Percentiles rank a stretch among this genome's conserved stretches.
phyloP scores from a whole-genome alignment of 2,888 invertebrate species.

The Diaprepes abbreviatus region DNA sequence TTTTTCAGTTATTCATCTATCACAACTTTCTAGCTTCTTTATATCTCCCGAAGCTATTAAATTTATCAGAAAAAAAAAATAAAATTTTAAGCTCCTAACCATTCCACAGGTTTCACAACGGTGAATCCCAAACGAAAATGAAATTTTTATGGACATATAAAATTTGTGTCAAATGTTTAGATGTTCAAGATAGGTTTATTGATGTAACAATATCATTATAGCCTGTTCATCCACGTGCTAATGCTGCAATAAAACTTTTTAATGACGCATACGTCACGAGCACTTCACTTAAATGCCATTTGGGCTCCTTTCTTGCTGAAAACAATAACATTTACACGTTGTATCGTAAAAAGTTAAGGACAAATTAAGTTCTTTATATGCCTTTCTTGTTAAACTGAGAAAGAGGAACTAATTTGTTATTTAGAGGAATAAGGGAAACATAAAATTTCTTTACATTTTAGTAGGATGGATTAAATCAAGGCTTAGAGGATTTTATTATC shows the following conservation, averaged over 20 bases:
- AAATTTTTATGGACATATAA: slow-evolving; percentile 68
- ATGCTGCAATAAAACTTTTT: slow-evolving; percentile 68
- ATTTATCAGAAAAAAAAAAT: too few relatives aligned
- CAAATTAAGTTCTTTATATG: slow-evolving; percentile 23
- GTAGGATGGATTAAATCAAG: too few relatives aligned
- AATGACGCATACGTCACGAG: slow-evolving; percentile 64
- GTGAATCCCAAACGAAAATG: slow-evolving; percentile 57
- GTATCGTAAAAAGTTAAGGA: slow-evolving; percentile 25
- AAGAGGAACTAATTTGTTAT: not conserved
- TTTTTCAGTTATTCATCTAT: too few relatives aligned
- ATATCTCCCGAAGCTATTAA: too few relatives aligned
- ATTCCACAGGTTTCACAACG: slow-evolving; percentile 11
- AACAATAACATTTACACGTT: slow-evolving; percentile 38
- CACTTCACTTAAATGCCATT: slow-evolving; percentile 52
- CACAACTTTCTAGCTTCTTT: too few relatives aligned
- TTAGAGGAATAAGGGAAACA: not conserved
- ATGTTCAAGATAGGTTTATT: slow-evolving; percentile 67
- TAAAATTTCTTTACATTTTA: too few relatives aligned
- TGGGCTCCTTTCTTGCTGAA: slow-evolving; percentile 41
- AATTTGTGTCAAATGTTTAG: slow-evolving; percentile 66
- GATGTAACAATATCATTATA: slow-evolving; percentile 68
- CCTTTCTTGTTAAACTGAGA: slow-evolving; percentile 14
- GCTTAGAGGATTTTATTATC: too few relatives aligned
- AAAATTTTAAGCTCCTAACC: too few relatives aligned
- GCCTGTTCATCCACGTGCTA: slow-evolving; percentile 66